phyloP scores from a whole-genome alignment of 2,888 invertebrate genomes.

The Chymomyza caudatula region DNA sequence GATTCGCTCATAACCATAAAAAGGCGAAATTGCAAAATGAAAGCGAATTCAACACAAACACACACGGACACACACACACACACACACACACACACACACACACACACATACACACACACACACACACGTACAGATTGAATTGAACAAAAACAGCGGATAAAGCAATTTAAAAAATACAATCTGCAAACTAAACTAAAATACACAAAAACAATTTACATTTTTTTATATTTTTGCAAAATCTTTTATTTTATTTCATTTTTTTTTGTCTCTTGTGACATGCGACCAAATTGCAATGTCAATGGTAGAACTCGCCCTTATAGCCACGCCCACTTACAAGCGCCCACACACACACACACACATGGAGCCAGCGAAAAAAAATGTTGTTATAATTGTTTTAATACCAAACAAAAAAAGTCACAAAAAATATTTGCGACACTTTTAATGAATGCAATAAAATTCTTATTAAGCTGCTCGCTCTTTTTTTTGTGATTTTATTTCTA shows the following conservation, averaged over 20 bases:
- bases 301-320: constrained; percentile 6
- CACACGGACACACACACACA: too few relatives aligned
- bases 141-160: constrained; percentile 25
- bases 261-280: constrained; percentile 6
- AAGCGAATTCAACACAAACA: neutral
- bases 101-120: constrained; percentile 5
- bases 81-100: neutral
- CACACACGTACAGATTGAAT: neutral
- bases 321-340: neutral
- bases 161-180: constrained; percentile 35
- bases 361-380: constrained; percentile 23
- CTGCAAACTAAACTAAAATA: constrained; percentile 7
- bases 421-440: constrained; percentile 27
- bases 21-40: constrained; percentile 4
- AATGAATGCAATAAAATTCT: constrained; percentile 35
- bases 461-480: constrained; percentile 21
- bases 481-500: neutral
- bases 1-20: constrained; percentile 7
- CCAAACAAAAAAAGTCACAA: constrained; percentile 11
- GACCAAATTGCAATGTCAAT: constrained; percentile 43
- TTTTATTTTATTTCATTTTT: constrained; percentile 1
- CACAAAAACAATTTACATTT: constrained; percentile 20
- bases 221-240: constrained; percentile 16
- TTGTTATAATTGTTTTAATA: constrained; percentile 20
- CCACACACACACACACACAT: neutral